Evolutionary conservation across 1,140 invertebrate genomes (phyloP).

Genomic region (Pachyrhynchus sulphureomaculatus): DNA sequence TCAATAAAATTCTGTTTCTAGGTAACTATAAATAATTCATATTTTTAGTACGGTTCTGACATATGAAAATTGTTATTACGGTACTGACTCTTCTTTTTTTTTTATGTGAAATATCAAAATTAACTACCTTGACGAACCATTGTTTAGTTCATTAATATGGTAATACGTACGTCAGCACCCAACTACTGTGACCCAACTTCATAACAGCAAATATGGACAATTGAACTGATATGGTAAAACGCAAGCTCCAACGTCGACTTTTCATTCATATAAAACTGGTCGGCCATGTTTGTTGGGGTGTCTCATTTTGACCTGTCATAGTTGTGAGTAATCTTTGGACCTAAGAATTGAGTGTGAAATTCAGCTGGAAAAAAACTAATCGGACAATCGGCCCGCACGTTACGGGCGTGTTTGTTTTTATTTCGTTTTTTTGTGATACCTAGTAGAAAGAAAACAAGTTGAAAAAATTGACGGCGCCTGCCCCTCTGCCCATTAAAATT

Average conservation of each 20-base stretch:
- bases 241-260: constrained; percentile 25
- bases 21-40: no score
- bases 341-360: constrained; percentile 7
- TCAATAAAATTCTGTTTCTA: no score
- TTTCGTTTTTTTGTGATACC: not conserved
- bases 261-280: constrained; percentile 18
- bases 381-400: not conserved
- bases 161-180: not conserved
- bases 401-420: constrained; percentile 14
- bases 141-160: not conserved
- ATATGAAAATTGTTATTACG: no score
- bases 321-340: not conserved
- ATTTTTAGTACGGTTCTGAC: no score
- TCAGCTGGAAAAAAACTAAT: not conserved
- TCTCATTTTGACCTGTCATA: constrained; percentile 28
- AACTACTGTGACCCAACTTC: no score
- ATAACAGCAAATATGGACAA: not conserved
- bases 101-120: no score
- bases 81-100: no score
- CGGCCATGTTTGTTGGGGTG: constrained; percentile 34
- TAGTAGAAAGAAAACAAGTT: constrained; percentile 1
- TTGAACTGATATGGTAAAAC: constrained; percentile 4
- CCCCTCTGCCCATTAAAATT: constrained; percentile 89
- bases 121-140: not conserved
- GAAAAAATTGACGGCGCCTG: constrained; percentile 68